A percentile compares a stretch with the other conserved stretches of the same genome.
phyloP scores from a whole-genome alignment of 2,888 invertebrate species.

The Molanna angustata region DNA sequence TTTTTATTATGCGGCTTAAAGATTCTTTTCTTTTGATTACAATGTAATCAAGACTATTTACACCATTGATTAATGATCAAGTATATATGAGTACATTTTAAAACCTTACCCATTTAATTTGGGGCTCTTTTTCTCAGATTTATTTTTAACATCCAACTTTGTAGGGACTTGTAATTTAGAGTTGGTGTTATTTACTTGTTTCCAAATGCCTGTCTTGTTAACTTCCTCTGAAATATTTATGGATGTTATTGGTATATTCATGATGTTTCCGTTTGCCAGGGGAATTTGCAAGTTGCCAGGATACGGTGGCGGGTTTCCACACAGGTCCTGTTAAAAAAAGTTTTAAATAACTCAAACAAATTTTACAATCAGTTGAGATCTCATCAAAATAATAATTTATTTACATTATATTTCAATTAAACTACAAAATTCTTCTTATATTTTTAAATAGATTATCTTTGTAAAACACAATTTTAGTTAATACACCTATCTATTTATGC shows the following conservation, averaged over 20 bases:
- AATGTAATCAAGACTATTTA: too few species aligned
- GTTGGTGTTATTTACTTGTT: slow-evolving; percentile 74
- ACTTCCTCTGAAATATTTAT: slow-evolving; percentile 94
- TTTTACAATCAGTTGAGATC: too few species aligned
- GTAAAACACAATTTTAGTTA: too few species aligned
- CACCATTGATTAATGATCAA: too few species aligned
- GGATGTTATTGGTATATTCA: slow-evolving; percentile 81
- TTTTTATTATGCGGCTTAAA: too few species aligned
- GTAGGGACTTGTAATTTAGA: slow-evolving; percentile 39
- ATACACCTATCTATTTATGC: too few species aligned
- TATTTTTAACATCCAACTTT: slow-evolving; percentile 43
- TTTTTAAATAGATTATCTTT: too few species aligned
- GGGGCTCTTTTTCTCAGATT: slow-evolving; percentile 46
- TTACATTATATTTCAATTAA: too few species aligned
- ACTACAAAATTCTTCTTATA: too few species aligned
- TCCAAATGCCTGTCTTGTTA: slow-evolving; percentile 91
- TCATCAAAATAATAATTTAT: too few species aligned
- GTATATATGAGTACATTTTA: too few species aligned
- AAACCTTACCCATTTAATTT: slow-evolving; percentile 29
- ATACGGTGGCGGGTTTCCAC: slow-evolving; percentile 46
- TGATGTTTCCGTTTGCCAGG: slow-evolving; percentile 83
- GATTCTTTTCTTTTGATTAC: too few species aligned
- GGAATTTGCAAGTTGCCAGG: slow-evolving; percentile 79
- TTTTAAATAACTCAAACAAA: background rate
- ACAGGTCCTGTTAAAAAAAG: background rate